phyloP scores from a whole-genome alignment of 2,113 vertebrate species.

The Athene noctua region DNA sequence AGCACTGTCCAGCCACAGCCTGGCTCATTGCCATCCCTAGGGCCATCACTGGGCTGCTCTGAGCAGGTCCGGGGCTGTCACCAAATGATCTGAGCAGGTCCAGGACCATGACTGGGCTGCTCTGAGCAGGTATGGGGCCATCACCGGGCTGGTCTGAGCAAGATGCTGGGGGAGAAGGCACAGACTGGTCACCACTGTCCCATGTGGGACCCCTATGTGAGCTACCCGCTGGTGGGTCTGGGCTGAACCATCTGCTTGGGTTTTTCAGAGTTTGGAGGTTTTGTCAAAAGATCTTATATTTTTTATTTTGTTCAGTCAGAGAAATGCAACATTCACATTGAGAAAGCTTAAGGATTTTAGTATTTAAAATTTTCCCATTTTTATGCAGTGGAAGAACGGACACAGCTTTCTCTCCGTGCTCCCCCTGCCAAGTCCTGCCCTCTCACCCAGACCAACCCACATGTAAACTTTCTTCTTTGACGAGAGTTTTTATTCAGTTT shows the following conservation, averaged over 20 bases:
- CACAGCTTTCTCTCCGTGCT: neutral
- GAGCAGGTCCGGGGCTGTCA: neutral
- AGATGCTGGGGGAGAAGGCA: too few species aligned
- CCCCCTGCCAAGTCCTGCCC: neutral
- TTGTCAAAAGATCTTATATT: neutral
- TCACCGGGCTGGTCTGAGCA: neutral
- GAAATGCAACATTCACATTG: neutral
- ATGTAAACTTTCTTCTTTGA: neutral
- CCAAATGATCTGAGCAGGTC: neutral
- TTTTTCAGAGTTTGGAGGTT: neutral
- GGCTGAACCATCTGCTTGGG: neutral
- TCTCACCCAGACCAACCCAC: neutral
- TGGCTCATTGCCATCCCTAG: neutral
- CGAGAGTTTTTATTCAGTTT: neutral
- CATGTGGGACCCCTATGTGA: neutral
- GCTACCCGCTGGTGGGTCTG: accelerated
- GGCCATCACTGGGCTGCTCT: neutral
- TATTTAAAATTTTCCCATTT: neutral
- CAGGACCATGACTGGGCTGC: too few species aligned
- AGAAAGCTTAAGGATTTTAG: neutral
- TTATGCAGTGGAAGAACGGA: neutral
- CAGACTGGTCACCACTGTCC: neutral
- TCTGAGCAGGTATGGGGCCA: neutral
- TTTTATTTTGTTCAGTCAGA: neutral
- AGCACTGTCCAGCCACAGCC: neutral